Conservation (phyloP, 2,888 invertebrate species). For the Caenorhabditis sp. region DNA sequence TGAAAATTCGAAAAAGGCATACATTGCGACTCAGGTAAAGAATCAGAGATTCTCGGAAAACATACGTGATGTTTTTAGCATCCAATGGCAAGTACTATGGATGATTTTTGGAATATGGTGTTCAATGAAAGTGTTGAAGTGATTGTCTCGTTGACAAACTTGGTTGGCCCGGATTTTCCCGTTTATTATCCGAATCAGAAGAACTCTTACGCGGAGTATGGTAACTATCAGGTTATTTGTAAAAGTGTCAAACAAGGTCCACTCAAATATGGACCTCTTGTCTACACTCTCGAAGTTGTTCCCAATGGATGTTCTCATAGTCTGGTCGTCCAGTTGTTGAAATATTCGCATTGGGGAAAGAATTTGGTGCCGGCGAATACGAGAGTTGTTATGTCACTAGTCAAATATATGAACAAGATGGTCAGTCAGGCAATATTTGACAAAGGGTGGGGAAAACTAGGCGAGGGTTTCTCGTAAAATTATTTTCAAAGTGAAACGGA, state of each 20-base stretch:
- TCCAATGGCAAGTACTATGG: background rate
- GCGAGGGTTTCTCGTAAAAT: too few species aligned
- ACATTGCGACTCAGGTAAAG: slow-evolving; percentile 2
- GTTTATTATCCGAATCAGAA: background rate
- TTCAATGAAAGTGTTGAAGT: background rate
- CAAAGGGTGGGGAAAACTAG: too few species aligned
- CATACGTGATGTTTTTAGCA: background rate
- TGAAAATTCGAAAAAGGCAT: background rate
- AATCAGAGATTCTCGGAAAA: background rate
- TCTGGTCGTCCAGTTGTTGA: background rate
- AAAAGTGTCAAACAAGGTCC: background rate
- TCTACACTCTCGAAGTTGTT: background rate
- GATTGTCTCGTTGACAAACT: slow-evolving; percentile 1
- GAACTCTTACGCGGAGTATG: background rate
- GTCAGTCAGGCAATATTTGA: too few species aligned
- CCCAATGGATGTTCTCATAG: background rate
- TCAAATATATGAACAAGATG: background rate
- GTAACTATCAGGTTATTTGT: background rate
- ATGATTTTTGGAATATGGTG: slow-evolving; percentile 8
- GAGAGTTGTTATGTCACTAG: background rate
- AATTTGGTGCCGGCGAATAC: background rate
- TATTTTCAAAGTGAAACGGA: too few species aligned
- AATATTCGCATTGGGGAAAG: slow-evolving; percentile 1
- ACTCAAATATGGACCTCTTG: background rate
- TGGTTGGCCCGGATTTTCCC: background rate